Percentiles rank a stretch among this genome's conserved stretches.
phyloP scores from a whole-genome alignment of 2,113 vertebrate species.

The Axis porcinus region DNA sequence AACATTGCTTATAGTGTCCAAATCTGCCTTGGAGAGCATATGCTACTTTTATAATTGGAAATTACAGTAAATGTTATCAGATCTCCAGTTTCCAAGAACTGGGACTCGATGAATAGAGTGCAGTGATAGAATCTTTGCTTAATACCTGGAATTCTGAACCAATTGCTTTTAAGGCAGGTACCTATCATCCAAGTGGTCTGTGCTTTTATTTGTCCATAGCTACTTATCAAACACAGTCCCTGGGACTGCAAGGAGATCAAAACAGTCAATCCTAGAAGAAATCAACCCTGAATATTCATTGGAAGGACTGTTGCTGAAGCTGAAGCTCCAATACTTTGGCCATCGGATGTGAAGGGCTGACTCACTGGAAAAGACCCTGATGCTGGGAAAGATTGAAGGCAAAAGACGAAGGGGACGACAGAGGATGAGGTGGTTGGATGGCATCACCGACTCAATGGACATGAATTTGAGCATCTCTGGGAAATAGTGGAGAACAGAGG shows the following conservation, averaged over 20 bases:
- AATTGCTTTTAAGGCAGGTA: background rate
- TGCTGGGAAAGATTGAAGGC: background rate
- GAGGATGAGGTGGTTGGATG: background rate
- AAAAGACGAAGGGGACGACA: background rate
- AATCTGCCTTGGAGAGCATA: background rate
- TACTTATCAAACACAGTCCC: background rate
- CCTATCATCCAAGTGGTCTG: background rate
- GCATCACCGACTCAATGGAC: background rate
- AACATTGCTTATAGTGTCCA: constrained; percentile 26
- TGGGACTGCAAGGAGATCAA: background rate
- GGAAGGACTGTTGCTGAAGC: background rate
- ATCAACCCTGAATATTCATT: background rate
- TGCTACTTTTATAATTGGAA: constrained; percentile 7
- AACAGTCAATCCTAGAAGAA: background rate
- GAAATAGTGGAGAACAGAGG: background rate
- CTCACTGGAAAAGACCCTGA: background rate
- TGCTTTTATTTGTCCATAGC: background rate
- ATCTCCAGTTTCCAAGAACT: background rate
- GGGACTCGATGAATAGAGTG: background rate
- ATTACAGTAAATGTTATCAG: background rate
- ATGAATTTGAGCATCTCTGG: background rate
- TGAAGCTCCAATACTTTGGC: background rate
- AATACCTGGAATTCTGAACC: background rate
- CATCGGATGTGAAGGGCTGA: background rate
- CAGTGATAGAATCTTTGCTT: background rate